Evolutionary conservation across 1,140 invertebrate genomes (phyloP).

Genomic region (Atta colombica): DNA sequence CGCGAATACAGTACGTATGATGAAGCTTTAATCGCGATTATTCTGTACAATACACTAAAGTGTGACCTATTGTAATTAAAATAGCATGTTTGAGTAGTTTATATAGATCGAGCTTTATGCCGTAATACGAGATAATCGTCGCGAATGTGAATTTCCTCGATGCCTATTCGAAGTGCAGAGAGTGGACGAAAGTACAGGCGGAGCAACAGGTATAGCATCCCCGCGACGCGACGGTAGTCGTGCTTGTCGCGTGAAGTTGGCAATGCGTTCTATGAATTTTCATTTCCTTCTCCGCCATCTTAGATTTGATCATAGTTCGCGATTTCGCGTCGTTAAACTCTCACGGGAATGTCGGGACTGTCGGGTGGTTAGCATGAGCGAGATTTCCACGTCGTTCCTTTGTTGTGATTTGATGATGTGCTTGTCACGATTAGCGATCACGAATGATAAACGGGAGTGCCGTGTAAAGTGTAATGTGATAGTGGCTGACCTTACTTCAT

Average conservation of each 20-base stretch:
- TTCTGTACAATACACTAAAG: too few species aligned
- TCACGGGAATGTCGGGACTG: background rate
- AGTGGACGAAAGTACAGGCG: background rate
- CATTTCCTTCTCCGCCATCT: too few species aligned
- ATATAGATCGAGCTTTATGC: background rate
- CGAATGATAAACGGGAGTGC: background rate
- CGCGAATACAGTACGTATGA: too few species aligned
- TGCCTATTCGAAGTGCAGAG: background rate
- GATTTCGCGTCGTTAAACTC: too few species aligned
- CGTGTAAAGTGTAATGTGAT: background rate
- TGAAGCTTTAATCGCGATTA: too few species aligned
- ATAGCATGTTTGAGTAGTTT: too few species aligned
- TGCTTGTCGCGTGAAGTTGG: background rate
- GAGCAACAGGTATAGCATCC: slow-evolving; percentile 1
- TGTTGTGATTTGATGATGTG: background rate
- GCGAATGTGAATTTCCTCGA: background rate
- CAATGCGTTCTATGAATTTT: too few species aligned
- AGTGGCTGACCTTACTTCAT: background rate
- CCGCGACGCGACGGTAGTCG: background rate
- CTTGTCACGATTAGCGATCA: background rate
- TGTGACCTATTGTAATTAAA: too few species aligned
- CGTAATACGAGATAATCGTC: background rate
- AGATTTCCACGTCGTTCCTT: background rate
- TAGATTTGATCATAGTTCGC: too few species aligned
- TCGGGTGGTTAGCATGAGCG: background rate